Base-by-base conservation (phyloP, 2,113 vertebrate species). In the Mus pahari region DNA sequence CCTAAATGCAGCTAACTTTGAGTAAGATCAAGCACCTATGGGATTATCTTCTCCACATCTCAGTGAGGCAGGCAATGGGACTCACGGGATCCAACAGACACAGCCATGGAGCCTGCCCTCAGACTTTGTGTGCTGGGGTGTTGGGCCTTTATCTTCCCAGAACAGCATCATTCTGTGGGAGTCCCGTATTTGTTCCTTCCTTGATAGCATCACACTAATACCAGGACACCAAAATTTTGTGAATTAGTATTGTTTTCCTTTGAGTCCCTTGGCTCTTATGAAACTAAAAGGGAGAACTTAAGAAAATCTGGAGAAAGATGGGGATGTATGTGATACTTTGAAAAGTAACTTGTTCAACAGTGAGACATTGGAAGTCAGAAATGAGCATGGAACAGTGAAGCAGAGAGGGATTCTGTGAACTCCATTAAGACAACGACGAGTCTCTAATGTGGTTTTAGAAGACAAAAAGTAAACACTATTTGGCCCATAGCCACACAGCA, bases 21-120 rank as follows among this genome's bases (percentile, higher is more conserved):
- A 36, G n/a, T 71, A 55, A 94, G 75, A 60, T 26, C 88, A 62
- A 83, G 22, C 64, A 95, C 71, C 64, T 97, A 1, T 87, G 95
- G 68, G 79, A 83, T 58, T 58, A 83, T 75, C 13, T 22, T 33
- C 55, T 55, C 22, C 53, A 45, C 81, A 60, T 79, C 3, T 93
- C 79, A 45, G 22, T 81, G 48, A 90, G 28, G 33, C 74, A 83
- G 73, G 62, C 91, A 64, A 26, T 60, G 64, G 90, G 74, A 70
- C 20, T 62, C 60, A 11, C 33, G 45, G 75, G 60, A 42, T 75
- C 45, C 33, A n/a, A 42, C 26, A 86, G 45, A 53, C 86, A 74
- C 14, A 86, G 64, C 45, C 53, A 64, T 28, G 2, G 5, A 50
- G 55, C 71, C 42, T 64, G 12, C 78, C 87, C 82, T 78, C 48